Base-by-base conservation (phyloP, 2,113 vertebrate genomes). In the Campylomormyrus tamandua region DNA sequence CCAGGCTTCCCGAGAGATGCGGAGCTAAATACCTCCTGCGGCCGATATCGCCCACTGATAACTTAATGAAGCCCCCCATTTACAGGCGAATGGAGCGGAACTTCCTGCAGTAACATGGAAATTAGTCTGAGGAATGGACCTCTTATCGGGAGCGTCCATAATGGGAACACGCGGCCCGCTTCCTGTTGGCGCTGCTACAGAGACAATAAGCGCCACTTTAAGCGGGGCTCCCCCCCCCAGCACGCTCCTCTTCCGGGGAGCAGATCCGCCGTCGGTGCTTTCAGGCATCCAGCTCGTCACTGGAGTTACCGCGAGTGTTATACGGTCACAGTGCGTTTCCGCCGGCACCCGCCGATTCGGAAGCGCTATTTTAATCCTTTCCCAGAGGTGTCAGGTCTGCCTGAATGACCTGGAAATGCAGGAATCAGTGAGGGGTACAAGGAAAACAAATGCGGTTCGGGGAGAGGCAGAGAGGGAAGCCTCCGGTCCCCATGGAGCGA, bases 331-430 rank as follows among this genome's bases (percentile, higher is more conserved):
- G 48, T 48, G 17, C 88, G 35, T 53, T 83, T 39, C 46, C 21
- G 17, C 83, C 48, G 46, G 48, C 35, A 80, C 46, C 50, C n/a
- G 3, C 19, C 21, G 45, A 42, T 46, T 52, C 58, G 10, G 48
- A 83, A 53, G 74, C 5, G 21, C 70, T 89, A 89, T 83, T 89
- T 89, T 53, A 89, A 89, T 89, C 70, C 15, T 39, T 53, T 83
- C 74, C 74, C 49, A 27, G 46, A 83, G 48, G 74, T 66, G 48
- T 35, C 70, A 31, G 31, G 77, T 52, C 62, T 89, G 66, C 48
- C n/a, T 9, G 46, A 83, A 89, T 89, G 66, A 74, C 66, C 88
- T 89, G 74, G 74, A 83, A 83, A 83, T 49, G 35, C 74, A 89
- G 70, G 50, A 83, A 56, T 89, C 27, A 39, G 49, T 35, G 24